A percentile compares a stretch with the other conserved stretches of the same genome.
Evolutionary conservation across 2,888 invertebrate species (phyloP).

Genomic region (Heliconius sara): DNA sequence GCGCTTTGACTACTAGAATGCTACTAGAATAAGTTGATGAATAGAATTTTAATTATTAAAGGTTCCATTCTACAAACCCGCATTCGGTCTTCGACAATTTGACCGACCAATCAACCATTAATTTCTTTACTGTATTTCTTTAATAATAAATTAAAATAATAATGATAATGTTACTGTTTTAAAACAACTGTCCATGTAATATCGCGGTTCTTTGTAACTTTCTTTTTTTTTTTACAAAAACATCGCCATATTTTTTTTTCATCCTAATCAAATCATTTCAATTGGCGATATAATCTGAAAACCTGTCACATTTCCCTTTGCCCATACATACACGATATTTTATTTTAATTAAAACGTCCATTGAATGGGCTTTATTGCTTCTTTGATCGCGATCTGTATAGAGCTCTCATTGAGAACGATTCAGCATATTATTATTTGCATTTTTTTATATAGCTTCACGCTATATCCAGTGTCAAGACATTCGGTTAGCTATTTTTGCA

Average conservation of each 20-base stretch:
- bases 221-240: neutral
- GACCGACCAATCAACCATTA: no score
- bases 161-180: neutral
- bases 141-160: no score
- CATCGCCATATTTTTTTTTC: neutral
- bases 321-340: neutral
- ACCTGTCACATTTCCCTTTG: neutral
- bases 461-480: neutral
- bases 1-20: no score
- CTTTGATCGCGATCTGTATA: constrained; percentile 36
- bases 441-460: neutral
- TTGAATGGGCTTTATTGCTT: constrained; percentile 21
- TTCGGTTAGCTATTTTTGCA: neutral
- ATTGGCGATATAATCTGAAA: constrained; percentile 1
- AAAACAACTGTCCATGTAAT: neutral
- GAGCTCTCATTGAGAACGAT: constrained; percentile 23
- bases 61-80: no score
- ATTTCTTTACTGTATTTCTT: no score
- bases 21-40: no score
- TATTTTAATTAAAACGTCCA: constrained; percentile 34
- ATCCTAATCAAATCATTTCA: constrained; percentile 13
- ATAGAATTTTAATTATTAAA: no score
- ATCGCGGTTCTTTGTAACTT: neutral
- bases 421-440: constrained; percentile 31
- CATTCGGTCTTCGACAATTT: no score